phyloP scores from a whole-genome alignment of 2,888 invertebrate species.

The Orthonevra nobilis region DNA sequence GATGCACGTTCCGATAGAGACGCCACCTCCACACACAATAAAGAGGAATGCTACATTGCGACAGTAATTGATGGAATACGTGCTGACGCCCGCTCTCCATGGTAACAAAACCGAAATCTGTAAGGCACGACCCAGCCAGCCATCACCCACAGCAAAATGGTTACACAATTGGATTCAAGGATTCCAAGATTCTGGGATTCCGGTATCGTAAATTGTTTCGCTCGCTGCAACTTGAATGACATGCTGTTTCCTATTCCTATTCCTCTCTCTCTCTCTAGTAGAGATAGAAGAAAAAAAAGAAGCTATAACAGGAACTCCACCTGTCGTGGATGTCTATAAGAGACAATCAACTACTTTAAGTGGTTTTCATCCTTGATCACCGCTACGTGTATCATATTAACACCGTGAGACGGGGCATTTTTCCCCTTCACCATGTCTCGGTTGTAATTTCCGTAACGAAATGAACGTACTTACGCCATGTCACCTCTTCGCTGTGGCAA shows the following conservation, averaged over 20 bases:
- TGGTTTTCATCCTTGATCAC: conserved; percentile 70
- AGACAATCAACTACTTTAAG: conserved; percentile 67
- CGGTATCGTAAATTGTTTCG: conserved; percentile 30
- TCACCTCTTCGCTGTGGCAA: not conserved
- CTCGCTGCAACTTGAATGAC: conserved; percentile 39
- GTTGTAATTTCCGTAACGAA: conserved; percentile 50
- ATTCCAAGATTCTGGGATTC: too few relatives aligned
- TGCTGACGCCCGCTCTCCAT: conserved; percentile 34
- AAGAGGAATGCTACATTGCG: conserved; percentile 30
- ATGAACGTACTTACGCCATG: conserved; percentile 1
- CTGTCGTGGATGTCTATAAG: conserved; percentile 65
- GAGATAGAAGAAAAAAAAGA: not conserved
- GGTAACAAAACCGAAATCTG: conserved; percentile 37
- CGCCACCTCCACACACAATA: conserved; percentile 32
- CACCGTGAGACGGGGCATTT: conserved; percentile 33
- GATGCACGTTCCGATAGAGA: conserved; percentile 38
- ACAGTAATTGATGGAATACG: conserved; percentile 70
- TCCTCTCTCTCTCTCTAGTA: not conserved
- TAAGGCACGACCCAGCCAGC: conserved; percentile 43
- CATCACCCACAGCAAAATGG: conserved; percentile 6
- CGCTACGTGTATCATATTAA: conserved; percentile 67
- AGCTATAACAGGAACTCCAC: conserved; percentile 53
- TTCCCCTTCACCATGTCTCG: conserved; percentile 16
- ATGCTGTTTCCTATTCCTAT: conserved; percentile 19
- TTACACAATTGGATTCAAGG: conserved; percentile 16